Base-by-base conservation (phyloP, 2,888 invertebrate species). In the Heliconius ismenius region DNA sequence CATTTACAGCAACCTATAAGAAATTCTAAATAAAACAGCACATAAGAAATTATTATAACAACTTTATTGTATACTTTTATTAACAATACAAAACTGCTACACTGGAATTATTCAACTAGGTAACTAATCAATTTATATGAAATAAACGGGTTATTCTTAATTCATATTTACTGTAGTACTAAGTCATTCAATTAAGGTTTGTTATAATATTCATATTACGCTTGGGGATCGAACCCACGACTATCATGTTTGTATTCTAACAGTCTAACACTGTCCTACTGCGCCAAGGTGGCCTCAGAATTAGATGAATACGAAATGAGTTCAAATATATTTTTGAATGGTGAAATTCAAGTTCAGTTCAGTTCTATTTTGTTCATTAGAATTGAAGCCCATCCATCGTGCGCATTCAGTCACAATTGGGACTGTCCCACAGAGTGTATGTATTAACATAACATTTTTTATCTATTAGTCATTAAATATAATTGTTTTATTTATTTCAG, bases 31-130 rank as follows among this genome's bases (percentile, higher is more conserved):
- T 76, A 78, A 79, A 79, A 76, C 26, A 81, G 58, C 77, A 67
- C 74, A 74, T 80, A 79, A 79, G 73, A 80, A 79, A 77, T 72
- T 75, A 80, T 77, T 70, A 75, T 80, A 80, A 80, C 79, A 80
- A 79, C 74, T 75, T 73, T 73, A 80, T 75, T 75, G 58, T 49
- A 76, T 80, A 69, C 62, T 77, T 70, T 75, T 73, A 76, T 79
- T 76, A 80, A 80, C 80, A 80, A 75, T 72, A 64, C 77, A 78
- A 49, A 78, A 74, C 64, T 67, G 70, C 49, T 43, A 63, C 60
- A 76, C 58, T 49, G 49, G 60, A 73, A 64, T 75, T 69, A 75
- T 60, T 75, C 63, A 79, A 58, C 74, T 76, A 79, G 79, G 78
- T 79, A 80, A 80, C 80, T 73, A 67, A 76, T 69, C 18, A 69